A percentile compares a stretch with the other conserved stretches of the same genome.
Conservation (phyloP, 2,113 vertebrate genomes). For the Pardalotus punctatus region DNA sequence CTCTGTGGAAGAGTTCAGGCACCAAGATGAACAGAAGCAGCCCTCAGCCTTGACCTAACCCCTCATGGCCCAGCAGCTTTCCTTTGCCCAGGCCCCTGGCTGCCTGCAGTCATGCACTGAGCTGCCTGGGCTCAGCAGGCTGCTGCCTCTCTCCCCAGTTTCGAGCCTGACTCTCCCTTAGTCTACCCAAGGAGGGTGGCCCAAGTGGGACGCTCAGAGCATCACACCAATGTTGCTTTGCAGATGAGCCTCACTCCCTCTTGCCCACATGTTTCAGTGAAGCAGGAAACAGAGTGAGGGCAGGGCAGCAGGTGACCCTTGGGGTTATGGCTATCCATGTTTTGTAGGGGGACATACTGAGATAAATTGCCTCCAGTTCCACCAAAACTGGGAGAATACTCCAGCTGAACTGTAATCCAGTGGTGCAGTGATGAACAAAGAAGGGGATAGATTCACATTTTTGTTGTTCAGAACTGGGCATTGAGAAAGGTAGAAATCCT, state of each 20-base stretch:
- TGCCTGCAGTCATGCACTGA: not conserved
- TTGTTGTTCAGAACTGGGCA: not conserved
- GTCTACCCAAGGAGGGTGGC: not conserved
- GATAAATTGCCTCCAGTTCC: not conserved
- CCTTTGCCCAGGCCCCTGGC: not conserved
- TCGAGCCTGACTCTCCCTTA: not conserved
- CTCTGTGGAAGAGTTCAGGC: not conserved
- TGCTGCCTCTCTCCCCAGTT: not conserved
- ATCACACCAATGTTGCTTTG: not conserved
- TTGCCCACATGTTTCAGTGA: not conserved
- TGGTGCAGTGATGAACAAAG: not conserved
- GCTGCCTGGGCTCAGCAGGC: not conserved
- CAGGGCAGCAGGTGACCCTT: not conserved
- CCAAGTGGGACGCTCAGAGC: not conserved
- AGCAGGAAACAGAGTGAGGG: not conserved
- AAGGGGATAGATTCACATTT: not conserved
- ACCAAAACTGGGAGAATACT: not conserved
- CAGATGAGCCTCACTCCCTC: not conserved
- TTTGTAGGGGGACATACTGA: not conserved
- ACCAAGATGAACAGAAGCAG: not conserved
- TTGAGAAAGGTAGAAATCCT: not conserved
- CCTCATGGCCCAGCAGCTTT: not conserved
- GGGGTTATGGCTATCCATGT: not conserved
- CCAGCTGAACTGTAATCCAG: not conserved
- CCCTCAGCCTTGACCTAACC: not conserved